Percentiles rank a stretch among this genome's conserved stretches.
These are phyloP conservation scores for Callitettix versicolor DNA, from an alignment of 1,140 invertebrate species.

Conservation along the genomic window DNA sequence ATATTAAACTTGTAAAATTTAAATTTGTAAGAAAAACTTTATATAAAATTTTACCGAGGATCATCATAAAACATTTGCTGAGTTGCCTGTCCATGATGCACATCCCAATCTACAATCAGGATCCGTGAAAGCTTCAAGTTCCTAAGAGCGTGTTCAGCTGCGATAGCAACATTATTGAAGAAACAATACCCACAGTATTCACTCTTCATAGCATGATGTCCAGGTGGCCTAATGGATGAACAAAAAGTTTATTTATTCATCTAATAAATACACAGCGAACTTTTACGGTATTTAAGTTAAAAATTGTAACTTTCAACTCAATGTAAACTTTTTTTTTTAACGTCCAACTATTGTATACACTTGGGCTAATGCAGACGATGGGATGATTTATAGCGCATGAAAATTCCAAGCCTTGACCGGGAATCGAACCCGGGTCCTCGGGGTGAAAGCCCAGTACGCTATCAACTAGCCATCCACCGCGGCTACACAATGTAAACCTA, in stretches of 20 bases:
- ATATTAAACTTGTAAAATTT: too few relatives aligned
- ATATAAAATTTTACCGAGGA: slow-evolving; percentile 67
- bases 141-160: slow-evolving; percentile 67
- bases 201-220: slow-evolving; percentile 89
- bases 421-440: too few relatives aligned
- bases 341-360: too few relatives aligned
- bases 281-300: slow-evolving; percentile 4
- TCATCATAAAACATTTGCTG: slow-evolving; percentile 93
- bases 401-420: not conserved
- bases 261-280: not conserved
- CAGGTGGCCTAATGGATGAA: slow-evolving; percentile 77
- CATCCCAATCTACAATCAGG: slow-evolving; percentile 94
- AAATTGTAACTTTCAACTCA: slow-evolving; percentile 1
- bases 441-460: too few relatives aligned
- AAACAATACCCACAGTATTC: slow-evolving; percentile 91
- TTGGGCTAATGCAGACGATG: too few relatives aligned
- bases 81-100: slow-evolving; percentile 91
- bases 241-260: slow-evolving; percentile 18
- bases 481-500: too few relatives aligned
- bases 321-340: not conserved
- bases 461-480: not conserved
- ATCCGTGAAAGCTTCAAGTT: slow-evolving; percentile 49
- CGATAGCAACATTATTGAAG: slow-evolving; percentile 94
- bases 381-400: too few relatives aligned
- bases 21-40: too few relatives aligned